Conservation (phyloP, 2,888 invertebrate species). For the Melolontha melolontha region DNA sequence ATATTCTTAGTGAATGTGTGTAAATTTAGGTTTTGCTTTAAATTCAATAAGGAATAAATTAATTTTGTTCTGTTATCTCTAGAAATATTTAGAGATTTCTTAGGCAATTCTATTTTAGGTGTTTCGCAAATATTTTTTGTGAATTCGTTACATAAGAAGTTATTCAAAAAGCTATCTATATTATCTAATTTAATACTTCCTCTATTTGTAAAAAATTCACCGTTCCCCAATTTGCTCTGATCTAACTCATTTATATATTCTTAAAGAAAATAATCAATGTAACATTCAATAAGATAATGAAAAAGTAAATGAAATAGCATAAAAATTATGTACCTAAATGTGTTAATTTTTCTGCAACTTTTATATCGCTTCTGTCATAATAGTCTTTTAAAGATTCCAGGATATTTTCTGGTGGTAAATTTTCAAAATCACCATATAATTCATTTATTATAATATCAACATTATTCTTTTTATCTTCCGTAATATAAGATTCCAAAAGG, state of each 20-base stretch:
- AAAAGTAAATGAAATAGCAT: neutral
- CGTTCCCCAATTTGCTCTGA: slow-evolving; percentile 2
- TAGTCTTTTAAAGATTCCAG: slow-evolving; percentile 1
- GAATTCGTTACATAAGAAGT: neutral
- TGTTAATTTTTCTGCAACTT: neutral
- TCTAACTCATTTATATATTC: slow-evolving; percentile 13
- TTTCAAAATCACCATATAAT: slow-evolving; percentile 16
- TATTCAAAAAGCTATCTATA: slow-evolving; percentile 23
- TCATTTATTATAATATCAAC: neutral
- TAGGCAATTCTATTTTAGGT: neutral
- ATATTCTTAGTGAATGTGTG: neutral
- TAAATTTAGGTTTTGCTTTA: slow-evolving; percentile 2
- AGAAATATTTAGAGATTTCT: neutral
- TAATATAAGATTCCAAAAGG: slow-evolving; percentile 2
- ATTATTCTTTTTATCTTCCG: neutral
- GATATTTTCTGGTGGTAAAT: slow-evolving; percentile 6
- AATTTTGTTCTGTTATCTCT: slow-evolving; percentile 20
- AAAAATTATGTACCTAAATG: slow-evolving; percentile 7
- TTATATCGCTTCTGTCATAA: slow-evolving; percentile 13
- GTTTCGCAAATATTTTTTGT: neutral
- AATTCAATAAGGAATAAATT: slow-evolving; percentile 23
- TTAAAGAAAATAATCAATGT: neutral
- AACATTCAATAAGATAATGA: too few species aligned
- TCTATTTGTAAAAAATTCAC: slow-evolving; percentile 29
- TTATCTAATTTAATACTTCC: slow-evolving; percentile 10